These are phyloP conservation scores for Oreohelix idahoensis DNA, from an alignment of 1,140 invertebrate genomes.

Conservation along the genomic window DNA sequence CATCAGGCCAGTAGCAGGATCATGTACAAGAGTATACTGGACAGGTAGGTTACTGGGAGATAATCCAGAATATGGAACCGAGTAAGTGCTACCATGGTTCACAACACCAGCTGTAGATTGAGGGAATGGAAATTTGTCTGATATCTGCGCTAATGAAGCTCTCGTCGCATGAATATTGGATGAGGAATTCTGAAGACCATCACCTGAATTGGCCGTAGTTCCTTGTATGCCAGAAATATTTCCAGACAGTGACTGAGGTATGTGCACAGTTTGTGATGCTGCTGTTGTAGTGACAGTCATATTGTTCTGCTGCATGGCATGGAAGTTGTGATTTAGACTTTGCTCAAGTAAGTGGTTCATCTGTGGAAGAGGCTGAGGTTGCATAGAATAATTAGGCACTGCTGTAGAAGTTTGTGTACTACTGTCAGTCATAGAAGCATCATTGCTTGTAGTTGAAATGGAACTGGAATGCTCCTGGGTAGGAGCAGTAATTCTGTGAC, in stretches of 20 bases:
- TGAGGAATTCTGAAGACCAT: background rate
- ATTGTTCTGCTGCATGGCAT: background rate
- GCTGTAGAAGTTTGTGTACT: background rate
- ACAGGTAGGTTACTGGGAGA: conserved; percentile 43
- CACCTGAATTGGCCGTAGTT: background rate
- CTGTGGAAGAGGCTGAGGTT: background rate
- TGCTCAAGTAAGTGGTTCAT: background rate
- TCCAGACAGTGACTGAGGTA: background rate
- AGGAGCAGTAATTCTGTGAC: background rate
- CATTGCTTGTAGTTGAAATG: background rate
- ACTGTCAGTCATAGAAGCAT: background rate
- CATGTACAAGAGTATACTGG: conserved; percentile 66
- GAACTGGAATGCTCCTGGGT: conserved; percentile 28
- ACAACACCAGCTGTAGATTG: background rate
- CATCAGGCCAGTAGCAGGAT: conserved; percentile 64
- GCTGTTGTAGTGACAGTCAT: background rate
- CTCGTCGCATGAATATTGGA: background rate
- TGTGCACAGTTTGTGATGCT: background rate
- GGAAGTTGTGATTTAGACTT: background rate
- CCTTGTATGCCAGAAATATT: background rate
- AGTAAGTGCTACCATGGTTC: background rate
- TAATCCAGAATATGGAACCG: conserved; percentile 7
- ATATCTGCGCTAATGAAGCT: background rate
- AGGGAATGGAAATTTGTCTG: background rate
- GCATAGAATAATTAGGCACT: background rate